Conservation (phyloP, 2,797 vertebrate genomes). For the Takifugu ocellatus region DNA sequence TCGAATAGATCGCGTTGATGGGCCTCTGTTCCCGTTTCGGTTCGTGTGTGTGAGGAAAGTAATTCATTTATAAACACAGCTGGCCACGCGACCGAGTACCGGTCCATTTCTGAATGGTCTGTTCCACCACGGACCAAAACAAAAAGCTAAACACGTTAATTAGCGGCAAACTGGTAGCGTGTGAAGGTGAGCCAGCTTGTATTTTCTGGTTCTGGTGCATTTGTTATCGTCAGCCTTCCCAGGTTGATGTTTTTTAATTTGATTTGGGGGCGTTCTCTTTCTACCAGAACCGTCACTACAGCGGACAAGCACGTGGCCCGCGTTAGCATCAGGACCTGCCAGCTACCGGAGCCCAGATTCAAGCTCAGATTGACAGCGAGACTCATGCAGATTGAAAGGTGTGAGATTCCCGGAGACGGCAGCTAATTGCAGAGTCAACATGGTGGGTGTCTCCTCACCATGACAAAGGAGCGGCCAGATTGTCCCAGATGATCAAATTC, state of each 20-base stretch:
- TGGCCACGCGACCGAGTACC: no score
- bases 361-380: constrained; percentile 28
- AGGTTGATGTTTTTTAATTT: no score
- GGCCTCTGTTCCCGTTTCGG: no score
- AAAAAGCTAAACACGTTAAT: no score
- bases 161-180: not conserved
- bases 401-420: constrained; percentile 23
- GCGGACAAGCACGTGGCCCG: constrained; percentile 2
- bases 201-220: no score
- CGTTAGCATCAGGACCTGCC: not conserved
- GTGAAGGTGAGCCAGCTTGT: not conserved
- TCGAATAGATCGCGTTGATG: no score
- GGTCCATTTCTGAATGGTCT: no score
- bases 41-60: no score
- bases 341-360: constrained; percentile 15
- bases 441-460: not conserved
- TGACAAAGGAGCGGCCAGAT: not conserved
- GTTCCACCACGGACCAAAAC: no score
- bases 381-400: constrained; percentile 27
- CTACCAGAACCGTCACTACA: not conserved
- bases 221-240: not conserved
- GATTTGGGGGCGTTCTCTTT: not conserved
- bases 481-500: constrained; percentile 5
- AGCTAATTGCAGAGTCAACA: constrained; percentile 38
- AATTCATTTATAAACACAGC: no score